Conservation (phyloP, 2,113 vertebrate species). For the Nibea albiflora region DNA sequence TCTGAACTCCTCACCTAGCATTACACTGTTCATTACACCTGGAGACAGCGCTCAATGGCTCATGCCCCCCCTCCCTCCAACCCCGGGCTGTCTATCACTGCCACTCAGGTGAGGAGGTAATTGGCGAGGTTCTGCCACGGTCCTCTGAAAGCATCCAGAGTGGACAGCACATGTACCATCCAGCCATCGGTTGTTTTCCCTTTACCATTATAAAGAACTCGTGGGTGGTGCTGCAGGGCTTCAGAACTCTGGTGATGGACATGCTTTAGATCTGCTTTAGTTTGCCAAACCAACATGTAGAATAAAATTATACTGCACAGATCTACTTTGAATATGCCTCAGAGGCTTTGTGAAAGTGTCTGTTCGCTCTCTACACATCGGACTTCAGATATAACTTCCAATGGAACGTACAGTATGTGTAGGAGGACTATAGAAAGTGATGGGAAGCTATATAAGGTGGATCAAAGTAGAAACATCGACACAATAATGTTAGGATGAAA, state of each 20-base stretch:
- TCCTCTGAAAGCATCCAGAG: constrained; percentile 46
- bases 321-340: neutral
- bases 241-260: neutral
- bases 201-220: neutral
- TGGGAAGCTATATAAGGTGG: neutral
- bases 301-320: neutral
- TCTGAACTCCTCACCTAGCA: constrained; percentile 44
- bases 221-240: neutral
- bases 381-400: constrained; percentile 1
- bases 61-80: constrained; percentile 6
- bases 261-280: neutral
- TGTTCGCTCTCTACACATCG: neutral
- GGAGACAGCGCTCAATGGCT: constrained; percentile 37
- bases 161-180: constrained; percentile 27
- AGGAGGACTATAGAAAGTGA: neutral
- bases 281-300: neutral
- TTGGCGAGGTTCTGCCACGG: constrained; percentile 45
- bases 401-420: neutral
- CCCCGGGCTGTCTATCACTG: constrained; percentile 65
- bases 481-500: constrained; percentile 29
- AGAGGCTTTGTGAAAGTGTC: neutral
- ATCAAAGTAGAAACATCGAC: constrained; percentile 15
- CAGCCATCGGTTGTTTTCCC: neutral
- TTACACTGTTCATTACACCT: constrained; percentile 58
- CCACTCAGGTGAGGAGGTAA: constrained; percentile 65